Percentiles rank a stretch among this genome's conserved stretches.
Evolutionary conservation across 2,113 vertebrate species (phyloP).

Genomic region (Sula dactylatra): DNA sequence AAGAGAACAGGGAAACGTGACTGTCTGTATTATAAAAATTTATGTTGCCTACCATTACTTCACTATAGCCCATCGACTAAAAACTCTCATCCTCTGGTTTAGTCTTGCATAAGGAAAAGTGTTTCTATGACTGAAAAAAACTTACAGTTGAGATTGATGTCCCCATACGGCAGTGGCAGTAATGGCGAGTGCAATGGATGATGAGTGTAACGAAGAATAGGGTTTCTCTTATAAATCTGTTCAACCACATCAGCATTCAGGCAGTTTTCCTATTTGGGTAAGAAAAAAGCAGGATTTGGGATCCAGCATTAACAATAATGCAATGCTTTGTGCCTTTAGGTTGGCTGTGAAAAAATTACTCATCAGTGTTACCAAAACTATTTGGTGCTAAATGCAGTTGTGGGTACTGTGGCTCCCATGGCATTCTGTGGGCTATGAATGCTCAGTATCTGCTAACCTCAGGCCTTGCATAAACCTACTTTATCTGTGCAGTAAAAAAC

Average conservation of each 20-base stretch:
- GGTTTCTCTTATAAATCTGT: constrained; percentile 96
- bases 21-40: not conserved
- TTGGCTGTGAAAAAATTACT: not conserved
- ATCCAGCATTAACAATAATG: not conserved
- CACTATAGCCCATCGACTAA: not conserved
- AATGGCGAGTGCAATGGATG: constrained; percentile 91
- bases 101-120: not conserved
- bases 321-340: not conserved
- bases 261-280: constrained; percentile 87
- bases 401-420: not conserved
- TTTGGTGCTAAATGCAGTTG: not conserved
- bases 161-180: constrained; percentile 93
- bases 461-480: not conserved
- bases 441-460: not conserved
- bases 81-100: not conserved
- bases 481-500: not conserved
- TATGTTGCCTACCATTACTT: not conserved
- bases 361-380: not conserved
- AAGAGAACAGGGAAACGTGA: not conserved
- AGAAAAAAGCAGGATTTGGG: not conserved
- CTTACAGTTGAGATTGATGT: constrained; percentile 87
- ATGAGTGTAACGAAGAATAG: constrained; percentile 92
- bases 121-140: not conserved
- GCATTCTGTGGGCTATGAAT: not conserved
- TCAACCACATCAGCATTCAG: constrained; percentile 93